Evolutionary conservation across 2,888 invertebrate genomes (phyloP), one percentile per base, ranked within the genome.

Genomic region (Eledone cirrhosa): DNA sequence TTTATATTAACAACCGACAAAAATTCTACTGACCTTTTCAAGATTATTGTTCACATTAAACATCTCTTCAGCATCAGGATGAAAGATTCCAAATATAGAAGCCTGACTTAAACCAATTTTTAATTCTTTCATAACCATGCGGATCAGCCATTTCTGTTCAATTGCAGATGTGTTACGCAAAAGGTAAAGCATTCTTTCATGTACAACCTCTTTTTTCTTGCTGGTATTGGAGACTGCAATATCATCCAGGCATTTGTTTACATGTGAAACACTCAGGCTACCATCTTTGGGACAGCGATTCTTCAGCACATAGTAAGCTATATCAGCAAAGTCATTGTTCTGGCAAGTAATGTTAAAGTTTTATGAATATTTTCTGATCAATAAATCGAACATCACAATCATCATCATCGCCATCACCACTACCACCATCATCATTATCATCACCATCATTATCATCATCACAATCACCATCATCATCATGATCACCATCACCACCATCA

Each of bases 121-220:
- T 89, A 97, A 92, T 80, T 95, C 94, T 91, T 97, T 98, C 22
- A 98, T 91, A 76, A 98, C 93, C 78, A 98, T 94, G 78, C 97
- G 92, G 11, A 97, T 94, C 29, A 98, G 92, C 98, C 98, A 98
- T 91, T 96, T 97, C 83, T 95, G 93, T 89, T 98, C 96, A 22
- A 93, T 88, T 0, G 95, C 93, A 13, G 94, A 94, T 84, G 94
- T 92, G 82, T 93, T 93, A 82, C 93, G 93, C 48, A 95, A 91
- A 75, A 96, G 92, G 77, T 93, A 91, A 79, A 93, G 92, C 80
- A 97, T 92, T 80, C 93, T 93, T 47, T 93, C 93, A 65, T 93
- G 92, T 8, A 91, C 92, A 27, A 83, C 81, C 81, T 89, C 88
- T 82, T 91, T 91, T 77, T 89, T 89, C 83, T 90, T 91, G 78